Conservation (phyloP, 2,113 vertebrate genomes). For the Nannospalax galili region DNA sequence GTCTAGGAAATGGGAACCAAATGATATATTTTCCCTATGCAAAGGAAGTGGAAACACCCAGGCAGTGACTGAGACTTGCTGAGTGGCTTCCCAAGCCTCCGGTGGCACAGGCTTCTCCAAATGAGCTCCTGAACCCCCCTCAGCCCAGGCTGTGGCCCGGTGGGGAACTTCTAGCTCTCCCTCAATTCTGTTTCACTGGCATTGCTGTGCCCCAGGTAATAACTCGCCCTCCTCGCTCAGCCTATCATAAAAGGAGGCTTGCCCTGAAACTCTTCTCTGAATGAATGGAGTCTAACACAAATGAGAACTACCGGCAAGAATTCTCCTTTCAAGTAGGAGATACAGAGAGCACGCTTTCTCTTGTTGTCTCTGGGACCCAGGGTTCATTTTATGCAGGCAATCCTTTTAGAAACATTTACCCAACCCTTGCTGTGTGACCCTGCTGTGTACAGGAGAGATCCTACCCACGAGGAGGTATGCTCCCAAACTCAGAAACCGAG, state of each 20-base stretch:
- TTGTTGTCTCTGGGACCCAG: not conserved
- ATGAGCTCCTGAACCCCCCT: not conserved
- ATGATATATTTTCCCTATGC: not conserved
- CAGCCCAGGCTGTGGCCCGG: not conserved
- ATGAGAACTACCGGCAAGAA: not conserved
- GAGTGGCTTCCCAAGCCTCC: no score
- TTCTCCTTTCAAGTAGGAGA: not conserved
- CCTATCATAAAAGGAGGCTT: no score
- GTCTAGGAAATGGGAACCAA: constrained; percentile 57
- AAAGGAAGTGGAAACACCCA: not conserved
- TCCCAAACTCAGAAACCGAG: not conserved
- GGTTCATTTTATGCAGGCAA: not conserved
- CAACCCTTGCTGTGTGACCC: not conserved
- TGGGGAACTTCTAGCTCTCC: not conserved
- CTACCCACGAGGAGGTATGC: no score
- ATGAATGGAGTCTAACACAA: not conserved
- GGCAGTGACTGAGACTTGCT: not conserved
- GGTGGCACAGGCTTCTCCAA: fast-evolving
- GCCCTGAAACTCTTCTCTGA: not conserved
- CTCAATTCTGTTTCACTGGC: not conserved
- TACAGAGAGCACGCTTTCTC: not conserved
- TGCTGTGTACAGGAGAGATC: not conserved
- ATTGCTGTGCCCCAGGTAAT: not conserved
- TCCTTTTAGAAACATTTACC: not conserved
- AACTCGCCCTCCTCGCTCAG: no score